Evolutionary conservation across 2,113 vertebrate genomes (phyloP), one percentile per base, ranked within the genome.

Genomic region (Pluvialis apricaria): DNA sequence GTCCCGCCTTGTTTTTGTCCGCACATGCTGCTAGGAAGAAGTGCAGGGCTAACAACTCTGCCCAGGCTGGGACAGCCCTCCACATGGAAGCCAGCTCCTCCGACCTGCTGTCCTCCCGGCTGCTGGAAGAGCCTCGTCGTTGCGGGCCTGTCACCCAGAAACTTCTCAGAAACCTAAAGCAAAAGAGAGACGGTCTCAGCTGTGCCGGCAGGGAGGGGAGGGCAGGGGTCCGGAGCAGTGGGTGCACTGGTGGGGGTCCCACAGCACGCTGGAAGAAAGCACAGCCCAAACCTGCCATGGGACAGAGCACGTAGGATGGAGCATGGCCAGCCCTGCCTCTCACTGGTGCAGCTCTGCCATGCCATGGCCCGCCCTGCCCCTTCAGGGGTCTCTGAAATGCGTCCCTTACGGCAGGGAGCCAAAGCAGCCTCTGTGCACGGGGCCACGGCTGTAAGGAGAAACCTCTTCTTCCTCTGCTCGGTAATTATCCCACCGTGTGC

Each of bases 141-240:
- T 11, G 42, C 11, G 57, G 54, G 11, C 8, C 36, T 0, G 0
- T 68, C 75, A 51, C 34, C 13, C 45, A 72, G 91, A 32, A 65
- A 26, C 72, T 57, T 34, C 90, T 97, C 92, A 97, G 76, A 97
- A 94, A 85, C 96, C 97, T 97, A 54, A 66, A 90, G 51, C 24
- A 52, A 77, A 91, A 76, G 69, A 93, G 34, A 78, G 8, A 47
- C 0, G 5, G 31, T 28, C 22, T 95, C 31, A 94, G 95, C 45
- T 38, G 42, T 1, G 13, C 10, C 1, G 3, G 54, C 15, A 38
- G 40, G 16, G 44, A 42, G 10, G 21, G 32, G 21, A 25, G 40
- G 82, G 51, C n/a, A 40, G 51, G 20, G 58, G 26, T 58, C 36
- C 4, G 4, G 51, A 72, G 32, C 57, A 22, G 24, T 0, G 11